Conservation (phyloP, 2,113 vertebrate species). For the Hippoglossus stenolepis region DNA sequence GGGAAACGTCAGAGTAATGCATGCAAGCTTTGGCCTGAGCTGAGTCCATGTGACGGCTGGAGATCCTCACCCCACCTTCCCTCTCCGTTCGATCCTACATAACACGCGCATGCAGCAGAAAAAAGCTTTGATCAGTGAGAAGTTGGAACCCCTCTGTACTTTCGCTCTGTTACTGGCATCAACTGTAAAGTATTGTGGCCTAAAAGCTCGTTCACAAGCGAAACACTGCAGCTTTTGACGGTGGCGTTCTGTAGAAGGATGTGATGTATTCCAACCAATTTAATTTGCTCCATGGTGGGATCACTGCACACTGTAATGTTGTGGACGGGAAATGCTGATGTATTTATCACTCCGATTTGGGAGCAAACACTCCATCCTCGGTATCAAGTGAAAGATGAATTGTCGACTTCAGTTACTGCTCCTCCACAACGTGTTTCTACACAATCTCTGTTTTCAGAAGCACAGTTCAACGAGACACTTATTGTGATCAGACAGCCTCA, state of each 20-base stretch:
- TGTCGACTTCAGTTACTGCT: neutral
- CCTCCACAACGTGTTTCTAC: neutral
- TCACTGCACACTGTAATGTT: conserved; percentile 24
- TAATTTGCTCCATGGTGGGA: neutral
- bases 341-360: conserved; percentile 8
- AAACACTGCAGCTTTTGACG: conserved; percentile 16
- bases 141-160: conserved; percentile 29
- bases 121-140: conserved; percentile 59
- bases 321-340: neutral
- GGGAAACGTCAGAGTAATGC: conserved; percentile 25
- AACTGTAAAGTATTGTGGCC: conserved; percentile 1
- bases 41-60: conserved; percentile 45
- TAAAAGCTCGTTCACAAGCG: conserved; percentile 3
- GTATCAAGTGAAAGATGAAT: neutral
- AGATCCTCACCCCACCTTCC: conserved; percentile 25
- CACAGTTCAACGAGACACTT: neutral
- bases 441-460: neutral
- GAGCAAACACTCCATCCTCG: neutral
- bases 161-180: neutral
- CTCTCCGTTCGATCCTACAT: conserved; percentile 24
- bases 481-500: neutral
- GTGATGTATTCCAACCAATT: conserved; percentile 9
- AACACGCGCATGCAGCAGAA: conserved; percentile 3
- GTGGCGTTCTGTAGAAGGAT: conserved; percentile 12
- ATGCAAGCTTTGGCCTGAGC: conserved; percentile 49